phyloP scores from a whole-genome alignment of 1,140 invertebrate species.

The Heliconius melpomene region DNA sequence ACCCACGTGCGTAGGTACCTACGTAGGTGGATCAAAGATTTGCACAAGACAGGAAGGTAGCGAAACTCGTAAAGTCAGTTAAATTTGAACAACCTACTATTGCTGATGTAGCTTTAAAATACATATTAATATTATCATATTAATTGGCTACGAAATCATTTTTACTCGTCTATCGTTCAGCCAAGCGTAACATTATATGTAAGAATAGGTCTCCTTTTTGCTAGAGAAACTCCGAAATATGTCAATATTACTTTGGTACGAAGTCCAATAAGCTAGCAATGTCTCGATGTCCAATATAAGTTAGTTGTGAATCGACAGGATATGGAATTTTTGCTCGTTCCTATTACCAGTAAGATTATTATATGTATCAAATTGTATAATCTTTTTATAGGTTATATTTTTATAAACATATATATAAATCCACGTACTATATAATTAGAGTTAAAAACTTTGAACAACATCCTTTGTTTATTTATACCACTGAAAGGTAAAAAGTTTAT shows the following conservation, averaged over 20 bases:
- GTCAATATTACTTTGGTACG: constrained; percentile 35
- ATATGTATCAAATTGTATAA: background rate
- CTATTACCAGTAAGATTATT: background rate
- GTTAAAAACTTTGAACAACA: no score
- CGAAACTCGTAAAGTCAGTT: constrained; percentile 32
- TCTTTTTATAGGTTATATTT: background rate
- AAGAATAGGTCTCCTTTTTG: constrained; percentile 13
- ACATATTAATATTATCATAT: background rate
- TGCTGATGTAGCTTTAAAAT: background rate
- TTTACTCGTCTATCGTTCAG: constrained; percentile 13
- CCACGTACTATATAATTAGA: no score
- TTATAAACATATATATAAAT: no score
- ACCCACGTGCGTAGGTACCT: constrained; percentile 15
- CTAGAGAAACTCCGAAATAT: constrained; percentile 36
- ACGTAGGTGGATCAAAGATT: constrained; percentile 30
- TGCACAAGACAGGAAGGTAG: constrained; percentile 26
- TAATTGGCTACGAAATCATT: constrained; percentile 5
- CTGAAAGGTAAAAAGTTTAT: no score
- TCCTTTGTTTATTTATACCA: no score
- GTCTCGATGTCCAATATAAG: constrained; percentile 30
- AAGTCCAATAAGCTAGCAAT: constrained; percentile 32
- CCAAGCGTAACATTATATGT: constrained; percentile 20
- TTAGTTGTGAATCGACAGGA: constrained; percentile 18
- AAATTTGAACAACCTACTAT: background rate
- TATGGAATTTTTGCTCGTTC: background rate